Conservation (phyloP, 2,888 invertebrate species). For the Cosmopolites sordidus region DNA sequence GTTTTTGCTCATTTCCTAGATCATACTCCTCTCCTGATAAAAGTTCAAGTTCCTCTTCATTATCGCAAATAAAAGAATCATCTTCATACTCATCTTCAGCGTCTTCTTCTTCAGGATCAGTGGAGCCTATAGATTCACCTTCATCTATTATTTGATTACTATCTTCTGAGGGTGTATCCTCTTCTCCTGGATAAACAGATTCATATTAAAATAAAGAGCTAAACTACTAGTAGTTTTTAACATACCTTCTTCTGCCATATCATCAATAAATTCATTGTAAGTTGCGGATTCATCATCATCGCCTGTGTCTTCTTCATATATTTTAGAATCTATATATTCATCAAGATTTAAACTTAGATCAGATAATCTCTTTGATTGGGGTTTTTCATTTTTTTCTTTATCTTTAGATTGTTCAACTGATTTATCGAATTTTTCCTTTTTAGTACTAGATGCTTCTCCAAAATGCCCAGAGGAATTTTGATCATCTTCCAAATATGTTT, state of each 20-base stretch:
- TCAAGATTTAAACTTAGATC: slow-evolving; percentile 1
- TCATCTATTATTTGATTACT: slow-evolving; percentile 44
- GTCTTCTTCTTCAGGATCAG: slow-evolving; percentile 32
- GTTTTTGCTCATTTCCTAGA: slow-evolving; percentile 21
- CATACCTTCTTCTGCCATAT: slow-evolving; percentile 42
- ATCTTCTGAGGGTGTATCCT: slow-evolving; percentile 44
- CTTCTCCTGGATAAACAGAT: slow-evolving; percentile 32
- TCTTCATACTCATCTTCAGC: slow-evolving; percentile 34
- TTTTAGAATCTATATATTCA: slow-evolving; percentile 21
- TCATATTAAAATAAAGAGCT: not conserved
- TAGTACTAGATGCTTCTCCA: not conserved
- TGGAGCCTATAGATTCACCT: slow-evolving; percentile 43
- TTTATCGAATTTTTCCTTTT: slow-evolving; percentile 1
- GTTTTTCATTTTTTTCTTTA: no score
- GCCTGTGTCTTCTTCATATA: slow-evolving; percentile 17
- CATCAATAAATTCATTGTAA: slow-evolving; percentile 33
- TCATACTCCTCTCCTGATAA: slow-evolving; percentile 42
- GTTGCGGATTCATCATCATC: slow-evolving; percentile 18
- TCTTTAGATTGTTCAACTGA: slow-evolving; percentile 10
- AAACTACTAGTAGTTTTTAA: not conserved
- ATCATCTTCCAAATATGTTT: no score
- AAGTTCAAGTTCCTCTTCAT: slow-evolving; percentile 36
- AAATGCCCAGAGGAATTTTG: no score
- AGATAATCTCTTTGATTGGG: no score
- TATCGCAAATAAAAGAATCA: slow-evolving; percentile 41